These are phyloP conservation scores for Pammene aurita DNA, from an alignment of 2,888 invertebrate species.

Conservation along the genomic window DNA sequence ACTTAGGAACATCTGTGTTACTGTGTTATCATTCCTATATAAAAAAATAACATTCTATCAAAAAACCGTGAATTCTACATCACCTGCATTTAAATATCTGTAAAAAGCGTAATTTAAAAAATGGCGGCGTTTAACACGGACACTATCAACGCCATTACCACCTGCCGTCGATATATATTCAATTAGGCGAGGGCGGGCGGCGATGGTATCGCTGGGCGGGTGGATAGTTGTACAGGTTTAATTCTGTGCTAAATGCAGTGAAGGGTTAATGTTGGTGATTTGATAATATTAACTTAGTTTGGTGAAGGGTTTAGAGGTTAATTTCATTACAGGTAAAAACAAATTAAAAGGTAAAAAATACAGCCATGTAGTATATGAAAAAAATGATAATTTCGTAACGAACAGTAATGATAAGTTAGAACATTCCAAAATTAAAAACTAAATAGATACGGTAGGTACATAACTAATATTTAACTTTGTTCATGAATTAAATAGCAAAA, in stretches of 20 bases:
- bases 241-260: constrained; percentile 47
- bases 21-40: no score
- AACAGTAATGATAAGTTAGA: no score
- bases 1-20: no score
- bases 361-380: no score
- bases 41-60: no score
- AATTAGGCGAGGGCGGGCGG: constrained; percentile 46
- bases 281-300: constrained; percentile 12
- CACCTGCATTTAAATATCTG: constrained; percentile 9
- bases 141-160: constrained; percentile 50
- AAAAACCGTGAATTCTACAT: constrained; percentile 4
- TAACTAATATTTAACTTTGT: no score
- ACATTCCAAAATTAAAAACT: no score
- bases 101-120: constrained; percentile 44
- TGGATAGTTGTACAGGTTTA: constrained; percentile 44
- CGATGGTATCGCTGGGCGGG: constrained; percentile 52
- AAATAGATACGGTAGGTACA: no score
- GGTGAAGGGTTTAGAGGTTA: neutral
- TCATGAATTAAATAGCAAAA: no score
- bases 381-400: no score
- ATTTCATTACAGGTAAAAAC: no score
- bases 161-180: constrained; percentile 43
- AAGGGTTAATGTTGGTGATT: constrained; percentile 16
- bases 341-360: neutral
- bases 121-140: constrained; percentile 20